Conservation (phyloP, 1,140 invertebrate genomes). For the Leptonema lineaticorne region DNA sequence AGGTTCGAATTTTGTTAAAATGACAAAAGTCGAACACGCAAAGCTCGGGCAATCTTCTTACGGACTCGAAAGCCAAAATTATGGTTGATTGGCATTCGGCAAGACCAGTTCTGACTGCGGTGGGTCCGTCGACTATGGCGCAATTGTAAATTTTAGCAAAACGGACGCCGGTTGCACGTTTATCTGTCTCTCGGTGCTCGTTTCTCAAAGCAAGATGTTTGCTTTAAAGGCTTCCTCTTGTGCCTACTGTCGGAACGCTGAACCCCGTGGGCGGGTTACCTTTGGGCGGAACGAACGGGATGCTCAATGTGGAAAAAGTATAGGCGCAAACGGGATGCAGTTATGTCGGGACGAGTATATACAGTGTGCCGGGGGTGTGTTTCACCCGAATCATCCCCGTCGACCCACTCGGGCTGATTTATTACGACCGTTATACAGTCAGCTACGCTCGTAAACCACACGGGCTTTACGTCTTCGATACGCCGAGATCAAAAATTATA, state of each 20-base stretch:
- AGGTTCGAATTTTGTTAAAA: too few relatives aligned
- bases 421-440: slow-evolving; percentile 22
- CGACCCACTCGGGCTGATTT: neutral
- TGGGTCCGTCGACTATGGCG: too few relatives aligned
- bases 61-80: too few relatives aligned
- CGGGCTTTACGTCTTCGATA: slow-evolving; percentile 18
- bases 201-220: slow-evolving; percentile 18
- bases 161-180: slow-evolving; percentile 7
- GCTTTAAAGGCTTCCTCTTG: neutral
- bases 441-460: slow-evolving; percentile 15
- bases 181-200: slow-evolving; percentile 14
- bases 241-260: neutral
- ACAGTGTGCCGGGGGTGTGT: neutral
- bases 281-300: too few relatives aligned
- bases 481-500: slow-evolving; percentile 18
- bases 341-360: too few relatives aligned
- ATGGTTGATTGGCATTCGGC: neutral
- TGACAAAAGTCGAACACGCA: too few relatives aligned
- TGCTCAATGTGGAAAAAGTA: too few relatives aligned
- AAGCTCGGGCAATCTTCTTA: too few relatives aligned
- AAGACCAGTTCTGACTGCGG: neutral
- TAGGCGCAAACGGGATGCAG: too few relatives aligned
- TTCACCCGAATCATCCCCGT: neutral
- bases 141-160: slow-evolving; percentile 11
- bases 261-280: too few relatives aligned